Evolutionary conservation across 1,140 invertebrate species (phyloP), one percentile per base, ranked within the genome.

Genomic region (Apolygus lucorum): DNA sequence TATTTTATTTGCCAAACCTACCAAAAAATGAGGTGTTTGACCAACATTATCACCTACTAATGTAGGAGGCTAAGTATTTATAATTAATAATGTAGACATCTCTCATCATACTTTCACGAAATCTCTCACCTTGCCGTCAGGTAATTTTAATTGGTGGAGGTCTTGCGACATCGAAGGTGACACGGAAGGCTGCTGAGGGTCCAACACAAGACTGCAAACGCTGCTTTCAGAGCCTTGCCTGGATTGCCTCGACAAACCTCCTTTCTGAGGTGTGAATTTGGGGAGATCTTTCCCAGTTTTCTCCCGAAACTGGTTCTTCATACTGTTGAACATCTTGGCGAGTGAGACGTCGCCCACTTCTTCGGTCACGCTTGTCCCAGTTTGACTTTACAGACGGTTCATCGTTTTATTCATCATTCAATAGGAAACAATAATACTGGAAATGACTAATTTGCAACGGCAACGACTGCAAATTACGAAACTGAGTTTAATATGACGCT

Each of bases 281-380:
- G 82, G 83, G 52, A 88, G 79, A 76, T 89, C 87, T 76, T 82
- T 86, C 59, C 87, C 88, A 28, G 87, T 88, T 79, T 89, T 87
- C 76, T 89, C 87, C 69, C 84, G 83, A 74, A 89, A 88, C 79
- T 89, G 89, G 76, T 88, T 89, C 76, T 88, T 89, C 73, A 78
- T 74, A 63, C 75, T 76, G 28, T 76, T 76, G 71, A 78, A 78
- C 77, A 78, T 78, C 34, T 69, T 22, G 11, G 54, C 34, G 34
- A 42, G 34, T 42, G 17, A 42, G 34, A 42, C 34, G 4, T 42
- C 17, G 4, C 4, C 4, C 34, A 42, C 4, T 42, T 17, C 34
- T 42, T 42, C 34, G 34, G 17, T 42, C 4, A 42, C 34, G n/a
- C n/a, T n/a, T n/a, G n/a, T n/a, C n/a, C n/a, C n/a, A n/a, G n/a